Percentiles rank a stretch among this genome's conserved stretches.
Conservation (phyloP, 2,888 invertebrate species). For the Chirona hameri region DNA sequence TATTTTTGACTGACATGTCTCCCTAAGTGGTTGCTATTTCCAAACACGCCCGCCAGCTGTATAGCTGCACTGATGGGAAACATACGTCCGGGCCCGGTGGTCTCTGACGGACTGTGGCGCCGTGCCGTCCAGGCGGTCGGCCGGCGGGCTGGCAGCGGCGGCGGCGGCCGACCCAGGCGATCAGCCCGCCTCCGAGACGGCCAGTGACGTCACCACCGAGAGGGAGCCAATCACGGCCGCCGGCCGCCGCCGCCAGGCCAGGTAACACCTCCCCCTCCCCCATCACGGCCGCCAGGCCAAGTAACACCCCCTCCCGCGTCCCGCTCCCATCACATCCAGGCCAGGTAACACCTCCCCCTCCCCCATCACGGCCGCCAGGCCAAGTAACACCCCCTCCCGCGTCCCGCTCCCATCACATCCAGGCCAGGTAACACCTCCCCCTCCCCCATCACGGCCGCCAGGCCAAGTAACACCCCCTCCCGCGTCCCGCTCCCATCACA, state of each 20-base stretch:
- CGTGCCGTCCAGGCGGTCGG: neutral
- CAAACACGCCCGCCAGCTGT: too few species aligned
- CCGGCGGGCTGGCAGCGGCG: neutral
- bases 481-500: too few species aligned
- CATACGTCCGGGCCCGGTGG: too few species aligned
- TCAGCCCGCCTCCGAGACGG: neutral
- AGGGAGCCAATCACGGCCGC: neutral
- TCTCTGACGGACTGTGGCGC: neutral
- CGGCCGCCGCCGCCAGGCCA: neutral
- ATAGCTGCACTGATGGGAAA: neutral
- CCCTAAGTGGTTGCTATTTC: too few species aligned
- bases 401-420: too few species aligned
- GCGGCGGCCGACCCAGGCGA: neutral
- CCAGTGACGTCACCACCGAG: neutral
- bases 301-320: too few species aligned
- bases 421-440: neutral
- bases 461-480: too few species aligned
- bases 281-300: neutral
- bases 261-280: neutral
- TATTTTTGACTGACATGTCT: too few species aligned
- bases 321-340: too few species aligned
- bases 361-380: neutral
- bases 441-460: neutral
- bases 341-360: neutral
- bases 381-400: too few species aligned